Evolutionary conservation across 2,888 invertebrate genomes (phyloP), one percentile per base, ranked within the genome.

Genomic region (Rotaria sp.): DNA sequence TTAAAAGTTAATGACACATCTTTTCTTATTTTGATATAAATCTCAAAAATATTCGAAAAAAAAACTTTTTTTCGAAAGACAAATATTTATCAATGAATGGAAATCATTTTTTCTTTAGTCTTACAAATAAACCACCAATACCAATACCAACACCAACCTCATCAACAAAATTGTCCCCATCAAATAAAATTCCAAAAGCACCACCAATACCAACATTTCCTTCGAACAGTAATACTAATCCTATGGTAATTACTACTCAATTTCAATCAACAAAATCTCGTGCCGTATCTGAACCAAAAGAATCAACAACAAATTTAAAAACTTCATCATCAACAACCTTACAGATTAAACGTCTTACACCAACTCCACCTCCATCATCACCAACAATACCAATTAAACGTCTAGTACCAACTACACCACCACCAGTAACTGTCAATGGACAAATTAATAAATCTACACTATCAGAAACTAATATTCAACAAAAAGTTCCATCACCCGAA

Each of bases 241-340:
- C 80, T 24, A 5, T 26, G 1, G n/a, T 80, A 26, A 26, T 80
- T 24, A 41, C 80, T 80, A 80, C 80, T 11, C 80, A 45, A 41
- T 45, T 80, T 45, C 7, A 18, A 35, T 8, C 80, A 10, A 21
- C 80, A 41, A 45, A 80, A n/a, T 3, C 11, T 26, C 80, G 80
- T 15, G 26, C 80, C n/a, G 45, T 24, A 45, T 80, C 80, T 26
- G 80, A 80, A 80, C 41, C 80, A n/a, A 80, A 80, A 80, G 67
- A 67, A 67, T 35, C 35, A 21, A 11, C 75, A 38, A 45, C 1
- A 45, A 80, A 26, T n/a, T 15, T 15, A 45, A 80, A 80, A 45
- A 15, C 35, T 80, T 11, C 41, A 45, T 26, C 45, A 13, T 45
- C 45, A 45, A 11, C 75, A 26, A 21, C 26, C 26, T 4, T 41